Percentiles rank a stretch among this genome's conserved stretches.
Evolutionary conservation across 2,888 invertebrate species (phyloP).

Genomic region (Nomada flava): DNA sequence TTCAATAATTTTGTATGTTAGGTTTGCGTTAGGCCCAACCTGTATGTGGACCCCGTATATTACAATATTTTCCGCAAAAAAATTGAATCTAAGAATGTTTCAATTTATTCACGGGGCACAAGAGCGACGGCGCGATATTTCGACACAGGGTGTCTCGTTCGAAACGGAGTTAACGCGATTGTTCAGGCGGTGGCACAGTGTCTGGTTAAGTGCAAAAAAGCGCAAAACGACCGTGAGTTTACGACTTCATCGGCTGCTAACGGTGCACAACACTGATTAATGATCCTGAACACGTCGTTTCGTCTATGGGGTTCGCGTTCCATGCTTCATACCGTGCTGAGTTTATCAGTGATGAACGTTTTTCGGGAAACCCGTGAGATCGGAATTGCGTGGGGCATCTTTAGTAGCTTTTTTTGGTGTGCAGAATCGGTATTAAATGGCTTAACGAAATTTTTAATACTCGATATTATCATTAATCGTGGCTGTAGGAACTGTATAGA

Average conservation of each 20-base stretch:
- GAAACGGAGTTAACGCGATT: background rate
- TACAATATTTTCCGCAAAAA: too few relatives aligned
- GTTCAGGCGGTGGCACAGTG: constrained; percentile 33
- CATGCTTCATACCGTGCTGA: constrained; percentile 58
- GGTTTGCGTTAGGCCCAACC: too few relatives aligned
- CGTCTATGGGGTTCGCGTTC: constrained; percentile 41
- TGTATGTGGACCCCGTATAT: too few relatives aligned
- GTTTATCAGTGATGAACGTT: constrained; percentile 58
- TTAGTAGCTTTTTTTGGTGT: background rate
- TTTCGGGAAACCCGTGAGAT: constrained; percentile 47
- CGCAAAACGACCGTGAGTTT: constrained; percentile 54
- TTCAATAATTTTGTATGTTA: too few relatives aligned
- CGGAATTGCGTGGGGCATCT: constrained; percentile 5
- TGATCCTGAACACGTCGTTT: constrained; percentile 65
- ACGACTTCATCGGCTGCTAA: constrained; percentile 47
- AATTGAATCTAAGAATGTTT: too few relatives aligned
- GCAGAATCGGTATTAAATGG: too few relatives aligned
- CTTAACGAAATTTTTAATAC: too few relatives aligned
- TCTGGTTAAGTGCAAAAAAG: constrained; percentile 47
- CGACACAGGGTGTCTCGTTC: too few relatives aligned
- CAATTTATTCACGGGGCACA: too few relatives aligned
- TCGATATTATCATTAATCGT: too few relatives aligned
- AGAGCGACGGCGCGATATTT: too few relatives aligned
- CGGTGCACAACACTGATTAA: constrained; percentile 63
- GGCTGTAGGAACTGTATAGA: too few relatives aligned